A percentile compares a stretch with the other conserved stretches of the same genome.
phyloP scores from a whole-genome alignment of 2,888 invertebrate species.

The Megamerina dolium region DNA sequence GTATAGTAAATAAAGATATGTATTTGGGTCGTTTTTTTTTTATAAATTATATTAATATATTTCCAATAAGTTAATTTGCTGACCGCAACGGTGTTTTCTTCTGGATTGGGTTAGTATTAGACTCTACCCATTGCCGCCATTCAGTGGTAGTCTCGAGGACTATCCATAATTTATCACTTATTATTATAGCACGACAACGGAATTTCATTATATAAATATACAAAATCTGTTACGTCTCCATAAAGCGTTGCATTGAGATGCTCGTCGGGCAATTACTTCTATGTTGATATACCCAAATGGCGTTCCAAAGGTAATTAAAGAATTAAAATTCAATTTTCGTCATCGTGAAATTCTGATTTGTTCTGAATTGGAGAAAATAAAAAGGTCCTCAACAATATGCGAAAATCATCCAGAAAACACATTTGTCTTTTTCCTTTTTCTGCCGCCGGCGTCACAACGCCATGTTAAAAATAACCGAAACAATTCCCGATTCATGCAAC shows the following conservation, averaged over 20 bases:
- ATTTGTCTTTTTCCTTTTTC: too few species aligned
- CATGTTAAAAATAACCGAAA: too few species aligned
- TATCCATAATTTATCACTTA: conserved; percentile 10
- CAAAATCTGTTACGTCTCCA: too few species aligned
- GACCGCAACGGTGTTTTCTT: too few species aligned
- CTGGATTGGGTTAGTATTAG: too few species aligned
- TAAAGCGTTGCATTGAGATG: conserved; percentile 6
- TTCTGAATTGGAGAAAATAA: conserved; percentile 8
- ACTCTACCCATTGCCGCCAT: too few species aligned
- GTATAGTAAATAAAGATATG: too few species aligned
- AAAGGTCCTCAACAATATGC: conserved; percentile 9
- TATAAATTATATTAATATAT: too few species aligned
- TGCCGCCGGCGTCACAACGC: too few species aligned
- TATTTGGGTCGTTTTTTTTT: too few species aligned
- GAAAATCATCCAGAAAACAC: conserved; percentile 2
- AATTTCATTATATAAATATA: conserved; percentile 9
- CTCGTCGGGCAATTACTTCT: conserved; percentile 2
- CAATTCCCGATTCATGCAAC: too few species aligned
- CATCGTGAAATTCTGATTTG: conserved; percentile 13
- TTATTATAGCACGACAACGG: conserved; percentile 1
- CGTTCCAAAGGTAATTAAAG: conserved; percentile 9
- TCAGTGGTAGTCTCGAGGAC: conserved; percentile 3
- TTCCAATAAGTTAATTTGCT: too few species aligned
- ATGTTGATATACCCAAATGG: conserved; percentile 8
- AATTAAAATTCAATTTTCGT: conserved; percentile 16